A percentile compares a stretch with the other conserved stretches of the same genome.
Conservation (phyloP, 1,140 invertebrate genomes). For the Pseudomyrmex sp. region DNA sequence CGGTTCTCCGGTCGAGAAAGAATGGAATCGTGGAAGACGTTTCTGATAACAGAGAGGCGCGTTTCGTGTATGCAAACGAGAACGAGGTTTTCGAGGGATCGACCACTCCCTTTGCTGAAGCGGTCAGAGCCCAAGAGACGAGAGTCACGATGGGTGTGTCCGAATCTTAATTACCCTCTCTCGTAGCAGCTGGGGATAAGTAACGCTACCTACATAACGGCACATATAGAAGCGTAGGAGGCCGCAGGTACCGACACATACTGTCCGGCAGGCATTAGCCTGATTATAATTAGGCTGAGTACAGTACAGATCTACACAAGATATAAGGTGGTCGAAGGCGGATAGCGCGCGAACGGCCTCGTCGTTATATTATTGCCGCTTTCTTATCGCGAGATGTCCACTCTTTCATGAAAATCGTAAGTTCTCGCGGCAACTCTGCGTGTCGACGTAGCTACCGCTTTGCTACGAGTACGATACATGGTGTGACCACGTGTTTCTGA, state of each 20-base stretch:
- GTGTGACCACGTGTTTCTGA: background rate
- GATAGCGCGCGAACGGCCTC: constrained; percentile 58
- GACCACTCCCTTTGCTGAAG: constrained; percentile 83
- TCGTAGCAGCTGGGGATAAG: constrained; percentile 76
- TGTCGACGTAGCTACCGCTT: background rate
- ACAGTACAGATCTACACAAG: constrained; percentile 80
- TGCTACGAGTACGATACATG: background rate
- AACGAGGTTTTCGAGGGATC: constrained; percentile 79
- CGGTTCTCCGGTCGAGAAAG: constrained; percentile 28
- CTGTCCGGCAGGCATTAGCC: constrained; percentile 81
- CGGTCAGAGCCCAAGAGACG: constrained; percentile 83
- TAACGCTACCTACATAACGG: constrained; percentile 78
- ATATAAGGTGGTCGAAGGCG: constrained; percentile 78
- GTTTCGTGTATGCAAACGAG: constrained; percentile 82
- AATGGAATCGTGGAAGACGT: constrained; percentile 73
- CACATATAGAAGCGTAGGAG: constrained; percentile 75
- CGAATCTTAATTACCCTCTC: constrained; percentile 85
- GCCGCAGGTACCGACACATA: constrained; percentile 67
- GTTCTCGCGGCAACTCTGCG: constrained; percentile 30
- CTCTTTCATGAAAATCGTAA: constrained; percentile 63
- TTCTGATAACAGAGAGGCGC: constrained; percentile 43
- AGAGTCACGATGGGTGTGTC: constrained; percentile 84
- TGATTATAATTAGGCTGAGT: constrained; percentile 86
- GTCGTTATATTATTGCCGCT: constrained; percentile 70
- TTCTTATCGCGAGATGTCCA: constrained; percentile 68